A percentile compares a stretch with the other conserved stretches of the same genome.
Evolutionary conservation across 2,113 vertebrate genomes (phyloP).

Genomic region (Triplophysa dalaica): DNA sequence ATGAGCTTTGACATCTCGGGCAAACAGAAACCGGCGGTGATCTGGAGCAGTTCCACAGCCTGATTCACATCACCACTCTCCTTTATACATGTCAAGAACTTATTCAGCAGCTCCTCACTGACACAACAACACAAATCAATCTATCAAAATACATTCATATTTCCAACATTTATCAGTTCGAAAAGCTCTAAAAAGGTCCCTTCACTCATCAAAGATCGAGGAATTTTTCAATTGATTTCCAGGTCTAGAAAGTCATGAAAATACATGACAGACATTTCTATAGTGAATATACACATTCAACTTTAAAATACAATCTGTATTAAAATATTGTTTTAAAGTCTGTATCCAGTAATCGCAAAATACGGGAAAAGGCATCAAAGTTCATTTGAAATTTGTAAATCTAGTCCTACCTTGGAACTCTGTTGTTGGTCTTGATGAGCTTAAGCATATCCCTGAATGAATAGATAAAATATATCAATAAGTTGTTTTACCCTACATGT

Average conservation of each 20-base stretch:
- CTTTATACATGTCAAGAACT: slow-evolving; percentile 75
- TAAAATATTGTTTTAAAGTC: no score
- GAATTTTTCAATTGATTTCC: no score
- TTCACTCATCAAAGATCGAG: no score
- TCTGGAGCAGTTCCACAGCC: slow-evolving; percentile 82
- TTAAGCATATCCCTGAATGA: slow-evolving; percentile 79
- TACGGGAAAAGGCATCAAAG: no score
- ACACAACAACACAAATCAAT: slow-evolving; percentile 7
- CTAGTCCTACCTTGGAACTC: slow-evolving; percentile 83
- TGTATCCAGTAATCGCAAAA: no score
- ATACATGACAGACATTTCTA: no score
- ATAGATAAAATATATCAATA: not conserved
- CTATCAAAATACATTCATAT: not conserved
- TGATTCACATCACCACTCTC: slow-evolving; percentile 54
- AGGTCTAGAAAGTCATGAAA: no score
- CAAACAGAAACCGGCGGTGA: slow-evolving; percentile 79
- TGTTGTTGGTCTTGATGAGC: slow-evolving; percentile 78
- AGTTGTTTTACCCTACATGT: not conserved
- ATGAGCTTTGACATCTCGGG: slow-evolving; percentile 69
- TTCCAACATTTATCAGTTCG: no score
- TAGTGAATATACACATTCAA: no score
- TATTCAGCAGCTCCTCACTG: slow-evolving; percentile 76
- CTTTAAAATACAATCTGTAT: no score
- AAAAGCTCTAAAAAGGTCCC: no score
- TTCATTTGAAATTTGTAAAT: no score